phyloP scores from a whole-genome alignment of 2,113 vertebrate species.

The Crotalus horridus region DNA sequence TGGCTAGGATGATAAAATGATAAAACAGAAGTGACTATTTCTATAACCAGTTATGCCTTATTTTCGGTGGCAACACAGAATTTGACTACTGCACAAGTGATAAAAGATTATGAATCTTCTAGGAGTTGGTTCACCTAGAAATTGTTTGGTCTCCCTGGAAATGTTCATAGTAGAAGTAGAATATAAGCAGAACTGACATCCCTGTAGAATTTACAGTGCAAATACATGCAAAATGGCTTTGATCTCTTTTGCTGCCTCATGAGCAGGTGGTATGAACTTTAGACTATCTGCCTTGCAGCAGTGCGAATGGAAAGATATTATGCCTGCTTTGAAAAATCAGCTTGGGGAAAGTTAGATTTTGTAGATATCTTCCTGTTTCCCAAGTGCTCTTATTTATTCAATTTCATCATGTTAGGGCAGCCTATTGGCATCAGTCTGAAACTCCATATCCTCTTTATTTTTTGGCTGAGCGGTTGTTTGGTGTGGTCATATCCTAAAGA shows the following conservation, averaged over 20 bases:
- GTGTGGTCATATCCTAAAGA: not conserved
- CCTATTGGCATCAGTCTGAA: not conserved
- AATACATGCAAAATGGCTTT: not conserved
- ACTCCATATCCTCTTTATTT: not conserved
- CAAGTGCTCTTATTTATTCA: not conserved
- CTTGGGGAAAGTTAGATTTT: not conserved
- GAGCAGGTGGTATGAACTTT: not conserved
- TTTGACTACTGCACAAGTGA: not conserved
- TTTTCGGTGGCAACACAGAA: not conserved
- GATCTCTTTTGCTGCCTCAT: not conserved
- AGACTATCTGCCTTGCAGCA: not conserved
- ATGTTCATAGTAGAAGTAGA: not conserved
- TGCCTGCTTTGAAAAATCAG: not conserved
- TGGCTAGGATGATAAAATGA: not conserved
- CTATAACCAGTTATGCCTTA: not conserved
- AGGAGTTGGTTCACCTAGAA: not conserved
- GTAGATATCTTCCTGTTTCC: not conserved
- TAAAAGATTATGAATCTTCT: not conserved
- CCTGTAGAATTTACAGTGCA: not conserved
- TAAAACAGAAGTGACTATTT: not conserved
- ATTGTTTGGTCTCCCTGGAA: not conserved
- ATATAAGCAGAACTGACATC: not conserved
- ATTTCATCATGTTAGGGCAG: not conserved
- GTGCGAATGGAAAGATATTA: not conserved
- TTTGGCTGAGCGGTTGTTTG: not conserved